Evolutionary conservation across 2,888 invertebrate genomes (phyloP).

Genomic region (Leuctra nigra): DNA sequence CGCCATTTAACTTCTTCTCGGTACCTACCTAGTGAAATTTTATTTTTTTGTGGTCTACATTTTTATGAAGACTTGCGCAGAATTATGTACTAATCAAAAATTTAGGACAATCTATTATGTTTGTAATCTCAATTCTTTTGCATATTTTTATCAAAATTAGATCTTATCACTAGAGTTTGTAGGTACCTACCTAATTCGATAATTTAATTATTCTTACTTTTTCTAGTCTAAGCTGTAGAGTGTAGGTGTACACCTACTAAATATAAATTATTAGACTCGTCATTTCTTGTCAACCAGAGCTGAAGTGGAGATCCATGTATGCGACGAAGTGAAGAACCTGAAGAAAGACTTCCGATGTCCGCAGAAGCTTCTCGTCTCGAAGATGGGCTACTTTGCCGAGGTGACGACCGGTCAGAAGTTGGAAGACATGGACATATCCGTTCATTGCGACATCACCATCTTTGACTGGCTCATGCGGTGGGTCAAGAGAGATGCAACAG

Average conservation of each 20-base stretch:
- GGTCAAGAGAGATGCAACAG: conserved; percentile 72
- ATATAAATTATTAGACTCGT: background rate
- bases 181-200: background rate
- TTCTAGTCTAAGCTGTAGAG: no score
- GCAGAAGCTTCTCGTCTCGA: conserved; percentile 74
- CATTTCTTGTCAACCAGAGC: conserved; percentile 44
- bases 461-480: conserved; percentile 96
- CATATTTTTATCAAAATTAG: no score
- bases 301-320: conserved; percentile 90
- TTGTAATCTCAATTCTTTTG: no score
- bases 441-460: conserved; percentile 92
- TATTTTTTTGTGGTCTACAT: no score
- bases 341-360: conserved; percentile 87
- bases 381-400: conserved; percentile 94
- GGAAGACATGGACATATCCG: conserved; percentile 93
- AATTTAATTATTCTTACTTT: no score
- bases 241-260: background rate
- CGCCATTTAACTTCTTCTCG: no score
- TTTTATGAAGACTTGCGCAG: no score
- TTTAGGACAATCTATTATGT: no score
- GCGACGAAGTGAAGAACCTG: conserved; percentile 85
- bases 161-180: background rate
- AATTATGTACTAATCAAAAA: no score
- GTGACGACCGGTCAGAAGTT: conserved; percentile 74
- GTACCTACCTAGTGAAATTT: no score